Evolutionary conservation across 2,113 vertebrate species (phyloP).

Genomic region (Cinclus mexicanus): DNA sequence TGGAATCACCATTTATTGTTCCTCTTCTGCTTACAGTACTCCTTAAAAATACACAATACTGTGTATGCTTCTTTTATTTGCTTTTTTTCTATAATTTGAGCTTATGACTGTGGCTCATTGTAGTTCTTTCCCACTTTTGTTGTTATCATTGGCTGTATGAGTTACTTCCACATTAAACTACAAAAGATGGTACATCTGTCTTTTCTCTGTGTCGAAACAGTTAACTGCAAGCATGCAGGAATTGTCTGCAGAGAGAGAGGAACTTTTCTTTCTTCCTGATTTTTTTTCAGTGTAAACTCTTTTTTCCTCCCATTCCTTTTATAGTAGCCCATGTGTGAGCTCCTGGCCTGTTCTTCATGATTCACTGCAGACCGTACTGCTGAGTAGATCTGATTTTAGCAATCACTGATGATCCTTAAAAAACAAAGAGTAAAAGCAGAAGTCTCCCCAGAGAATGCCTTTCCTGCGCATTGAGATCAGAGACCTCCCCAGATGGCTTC

Average conservation of each 20-base stretch:
- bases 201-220: background rate
- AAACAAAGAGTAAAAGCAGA: background rate
- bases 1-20: background rate
- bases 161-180: background rate
- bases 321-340: background rate
- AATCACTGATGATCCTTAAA: background rate
- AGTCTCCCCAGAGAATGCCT: background rate
- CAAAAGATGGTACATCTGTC: background rate
- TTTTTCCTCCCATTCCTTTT: background rate
- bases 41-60: background rate
- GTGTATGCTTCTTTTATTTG: background rate
- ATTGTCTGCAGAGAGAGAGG: background rate
- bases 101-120: background rate
- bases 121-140: background rate
- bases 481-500: conserved; percentile 5
- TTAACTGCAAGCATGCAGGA: background rate
- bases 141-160: background rate
- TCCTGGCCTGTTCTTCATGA: background rate
- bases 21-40: background rate
- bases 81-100: background rate
- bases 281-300: background rate
- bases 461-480: background rate
- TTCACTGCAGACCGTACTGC: background rate
- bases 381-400: background rate
- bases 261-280: background rate